Percentiles rank a stretch among this genome's conserved stretches.
Evolutionary conservation across 1,140 invertebrate species (phyloP).

Genomic region (Pristionchus pacificus): DNA sequence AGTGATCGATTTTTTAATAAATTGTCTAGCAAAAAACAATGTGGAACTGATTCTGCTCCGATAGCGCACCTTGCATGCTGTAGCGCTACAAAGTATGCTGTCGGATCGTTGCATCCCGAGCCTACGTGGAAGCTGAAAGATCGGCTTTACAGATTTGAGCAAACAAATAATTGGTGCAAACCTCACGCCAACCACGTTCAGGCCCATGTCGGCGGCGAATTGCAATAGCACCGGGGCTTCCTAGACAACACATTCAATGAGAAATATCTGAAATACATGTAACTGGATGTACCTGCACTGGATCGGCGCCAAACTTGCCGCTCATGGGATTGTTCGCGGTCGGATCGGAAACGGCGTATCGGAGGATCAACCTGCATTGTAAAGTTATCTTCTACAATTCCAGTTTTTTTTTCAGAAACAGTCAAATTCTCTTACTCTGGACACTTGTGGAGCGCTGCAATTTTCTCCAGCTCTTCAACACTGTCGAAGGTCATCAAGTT

Average conservation of each 20-base stretch:
- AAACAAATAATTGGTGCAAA: slow-evolving; percentile 21
- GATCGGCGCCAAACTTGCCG: slow-evolving; percentile 90
- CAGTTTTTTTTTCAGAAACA: not conserved
- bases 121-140: slow-evolving; percentile 63
- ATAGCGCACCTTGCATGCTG: slow-evolving; percentile 57
- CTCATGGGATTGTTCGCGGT: slow-evolving; percentile 82
- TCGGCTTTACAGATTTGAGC: slow-evolving; percentile 6
- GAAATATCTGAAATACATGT: too few relatives aligned
- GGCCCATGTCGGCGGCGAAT: slow-evolving; percentile 69
- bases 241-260: too few relatives aligned
- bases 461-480: slow-evolving; percentile 84
- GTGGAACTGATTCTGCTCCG: too few relatives aligned
- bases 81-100: slow-evolving; percentile 61
- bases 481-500: slow-evolving; percentile 91
- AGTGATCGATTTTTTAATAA: too few relatives aligned
- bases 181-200: slow-evolving; percentile 81
- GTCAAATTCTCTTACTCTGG: slow-evolving; percentile 63
- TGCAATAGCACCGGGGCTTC: slow-evolving; percentile 76
- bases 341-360: slow-evolving; percentile 83
- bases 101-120: slow-evolving; percentile 61
- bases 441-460: slow-evolving; percentile 75
- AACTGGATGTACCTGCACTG: too few relatives aligned
- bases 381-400: too few relatives aligned
- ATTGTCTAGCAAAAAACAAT: too few relatives aligned
- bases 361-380: slow-evolving; percentile 70